Evolutionary conservation across 2,888 invertebrate genomes (phyloP).

Genomic region (Eupithecia dodoneata): DNA sequence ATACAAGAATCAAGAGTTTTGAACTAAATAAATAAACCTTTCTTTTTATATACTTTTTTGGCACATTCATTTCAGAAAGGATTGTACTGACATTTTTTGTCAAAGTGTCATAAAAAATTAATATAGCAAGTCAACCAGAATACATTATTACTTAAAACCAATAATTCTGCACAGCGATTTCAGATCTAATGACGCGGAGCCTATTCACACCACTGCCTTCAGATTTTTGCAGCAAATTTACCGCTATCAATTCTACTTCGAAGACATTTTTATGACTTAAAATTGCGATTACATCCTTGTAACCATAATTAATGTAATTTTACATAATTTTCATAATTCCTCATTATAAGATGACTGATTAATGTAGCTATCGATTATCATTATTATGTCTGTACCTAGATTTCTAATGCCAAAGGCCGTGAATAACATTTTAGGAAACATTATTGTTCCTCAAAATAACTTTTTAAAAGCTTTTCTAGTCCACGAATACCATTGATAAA

Average conservation of each 20-base stretch:
- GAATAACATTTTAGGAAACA: neutral
- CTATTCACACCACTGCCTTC: neutral
- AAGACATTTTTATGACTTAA: slow-evolving; percentile 10
- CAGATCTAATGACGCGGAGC: slow-evolving; percentile 4
- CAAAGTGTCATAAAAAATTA: neutral
- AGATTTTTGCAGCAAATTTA: slow-evolving; percentile 2
- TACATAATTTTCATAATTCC: slow-evolving; percentile 7
- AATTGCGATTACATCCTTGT: neutral
- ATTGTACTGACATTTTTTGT: neutral
- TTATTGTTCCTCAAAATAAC: neutral
- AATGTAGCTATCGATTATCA: neutral
- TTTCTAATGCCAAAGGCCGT: neutral
- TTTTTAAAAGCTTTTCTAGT: neutral
- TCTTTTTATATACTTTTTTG: neutral
- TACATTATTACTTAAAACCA: neutral
- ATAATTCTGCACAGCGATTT: neutral
- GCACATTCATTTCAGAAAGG: neutral
- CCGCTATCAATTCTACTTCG: neutral
- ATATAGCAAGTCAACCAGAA: neutral
- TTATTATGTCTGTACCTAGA: neutral
- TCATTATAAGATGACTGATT: neutral
- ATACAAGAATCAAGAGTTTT: neutral
- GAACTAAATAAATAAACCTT: too few relatives aligned
- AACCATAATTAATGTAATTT: neutral
- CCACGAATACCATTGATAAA: too few relatives aligned